phyloP scores from a whole-genome alignment of 2,113 vertebrate genomes.

The Pluvialis apricaria region DNA sequence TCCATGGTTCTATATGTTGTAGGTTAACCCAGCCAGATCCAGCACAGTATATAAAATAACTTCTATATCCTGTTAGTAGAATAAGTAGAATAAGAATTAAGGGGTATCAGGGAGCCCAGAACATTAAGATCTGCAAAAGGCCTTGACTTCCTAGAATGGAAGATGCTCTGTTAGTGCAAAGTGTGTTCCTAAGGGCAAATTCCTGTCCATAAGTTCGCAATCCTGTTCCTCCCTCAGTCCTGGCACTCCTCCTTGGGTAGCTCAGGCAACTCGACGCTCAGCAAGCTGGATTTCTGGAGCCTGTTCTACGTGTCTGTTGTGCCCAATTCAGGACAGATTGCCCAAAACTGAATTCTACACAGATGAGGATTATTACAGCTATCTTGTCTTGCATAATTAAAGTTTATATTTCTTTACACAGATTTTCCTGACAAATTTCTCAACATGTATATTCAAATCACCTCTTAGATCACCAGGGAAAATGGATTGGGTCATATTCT shows the following conservation, averaged over 20 bases:
- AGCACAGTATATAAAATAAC: background rate
- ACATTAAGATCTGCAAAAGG: background rate
- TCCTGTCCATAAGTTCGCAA: background rate
- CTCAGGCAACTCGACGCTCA: background rate
- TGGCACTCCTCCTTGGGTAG: background rate
- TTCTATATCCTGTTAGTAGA: background rate
- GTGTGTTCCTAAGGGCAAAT: background rate
- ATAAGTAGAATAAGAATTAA: background rate
- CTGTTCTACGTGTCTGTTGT: background rate
- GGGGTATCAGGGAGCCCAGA: background rate
- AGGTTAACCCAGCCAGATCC: background rate
- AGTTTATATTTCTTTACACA: background rate
- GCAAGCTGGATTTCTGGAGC: background rate
- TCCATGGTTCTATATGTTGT: background rate
- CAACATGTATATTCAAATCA: background rate
- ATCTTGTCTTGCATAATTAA: background rate
- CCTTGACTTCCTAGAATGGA: background rate
- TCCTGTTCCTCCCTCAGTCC: background rate
- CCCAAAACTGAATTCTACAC: background rate
- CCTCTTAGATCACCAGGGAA: background rate
- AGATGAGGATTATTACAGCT: background rate
- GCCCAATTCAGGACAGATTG: background rate
- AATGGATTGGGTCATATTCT: background rate
- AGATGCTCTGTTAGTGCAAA: background rate
- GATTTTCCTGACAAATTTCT: background rate